These are phyloP conservation scores for Leptinotarsa peninsularis DNA, from an alignment of 2,888 invertebrate species.

Conservation along the genomic window DNA sequence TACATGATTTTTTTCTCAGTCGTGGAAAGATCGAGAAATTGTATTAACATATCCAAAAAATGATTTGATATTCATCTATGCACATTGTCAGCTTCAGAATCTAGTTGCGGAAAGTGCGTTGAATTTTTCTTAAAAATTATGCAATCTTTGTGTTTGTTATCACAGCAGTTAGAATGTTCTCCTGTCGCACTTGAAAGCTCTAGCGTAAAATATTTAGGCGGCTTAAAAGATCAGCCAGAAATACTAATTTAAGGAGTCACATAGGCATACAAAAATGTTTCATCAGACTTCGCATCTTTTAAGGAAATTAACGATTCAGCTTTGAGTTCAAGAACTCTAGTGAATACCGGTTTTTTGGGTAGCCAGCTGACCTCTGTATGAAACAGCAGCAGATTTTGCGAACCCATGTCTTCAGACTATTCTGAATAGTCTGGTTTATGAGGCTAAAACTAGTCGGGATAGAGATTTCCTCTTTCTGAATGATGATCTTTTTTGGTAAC, in stretches of 20 bases:
- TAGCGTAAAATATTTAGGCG: not conserved
- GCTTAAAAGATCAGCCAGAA: not conserved
- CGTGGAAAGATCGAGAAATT: no score
- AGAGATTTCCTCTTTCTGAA: no score
- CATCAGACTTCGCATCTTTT: constrained; percentile 30
- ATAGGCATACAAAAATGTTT: not conserved
- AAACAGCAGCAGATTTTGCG: not conserved
- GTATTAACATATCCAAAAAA: not conserved
- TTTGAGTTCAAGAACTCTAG: constrained; percentile 47
- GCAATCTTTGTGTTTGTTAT: not conserved
- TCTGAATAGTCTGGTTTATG: no score
- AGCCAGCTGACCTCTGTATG: constrained; percentile 37
- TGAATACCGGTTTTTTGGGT: constrained; percentile 49
- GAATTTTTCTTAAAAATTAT: not conserved
- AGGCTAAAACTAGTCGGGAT: no score
- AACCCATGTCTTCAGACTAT: no score
- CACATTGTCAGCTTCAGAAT: not conserved
- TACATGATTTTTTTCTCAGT: no score
- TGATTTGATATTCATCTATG: not conserved
- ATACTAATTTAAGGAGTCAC: not conserved
- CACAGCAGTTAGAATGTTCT: not conserved
- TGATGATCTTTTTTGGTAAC: no score
- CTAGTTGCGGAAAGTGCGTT: not conserved
- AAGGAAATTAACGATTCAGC: constrained; percentile 40
- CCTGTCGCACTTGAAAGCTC: not conserved